Evolutionary conservation across 2,888 invertebrate genomes (phyloP).

Genomic region (Ormia ochracea): DNA sequence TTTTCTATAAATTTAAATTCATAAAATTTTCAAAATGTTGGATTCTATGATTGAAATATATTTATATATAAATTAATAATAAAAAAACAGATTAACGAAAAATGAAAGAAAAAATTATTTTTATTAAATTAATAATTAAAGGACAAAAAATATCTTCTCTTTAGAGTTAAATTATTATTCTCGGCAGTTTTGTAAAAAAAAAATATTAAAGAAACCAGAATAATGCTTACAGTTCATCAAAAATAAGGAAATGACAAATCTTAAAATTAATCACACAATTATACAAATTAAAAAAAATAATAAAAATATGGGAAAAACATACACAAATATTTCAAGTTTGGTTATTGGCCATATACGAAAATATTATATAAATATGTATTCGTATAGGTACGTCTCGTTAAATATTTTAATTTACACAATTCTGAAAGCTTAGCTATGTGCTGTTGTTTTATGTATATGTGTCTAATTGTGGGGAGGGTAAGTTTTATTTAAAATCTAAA

Average conservation of each 20-base stretch:
- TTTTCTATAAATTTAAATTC: constrained; percentile 49
- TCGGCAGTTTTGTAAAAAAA: constrained; percentile 32
- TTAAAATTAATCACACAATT: background rate
- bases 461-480: background rate
- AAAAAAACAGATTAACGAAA: constrained; percentile 38
- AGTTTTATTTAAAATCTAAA: constrained; percentile 34
- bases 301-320: background rate
- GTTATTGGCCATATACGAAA: too few species aligned
- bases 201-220: constrained; percentile 31
- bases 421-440: too few species aligned
- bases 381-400: too few species aligned
- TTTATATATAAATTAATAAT: constrained; percentile 26
- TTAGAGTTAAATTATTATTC: constrained; percentile 42
- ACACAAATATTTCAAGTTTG: too few species aligned
- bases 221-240: constrained; percentile 14
- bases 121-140: background rate
- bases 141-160: constrained; percentile 10
- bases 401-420: too few species aligned
- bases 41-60: constrained; percentile 46
- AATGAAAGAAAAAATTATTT: constrained; percentile 28
- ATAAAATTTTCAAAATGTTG: constrained; percentile 43
- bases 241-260: constrained; percentile 5
- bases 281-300: constrained; percentile 1
- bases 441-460: constrained; percentile 2
- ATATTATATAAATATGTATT: too few species aligned